Evolutionary conservation across 2,113 vertebrate genomes (phyloP).

Genomic region (Xiphorhynchus elegans): DNA sequence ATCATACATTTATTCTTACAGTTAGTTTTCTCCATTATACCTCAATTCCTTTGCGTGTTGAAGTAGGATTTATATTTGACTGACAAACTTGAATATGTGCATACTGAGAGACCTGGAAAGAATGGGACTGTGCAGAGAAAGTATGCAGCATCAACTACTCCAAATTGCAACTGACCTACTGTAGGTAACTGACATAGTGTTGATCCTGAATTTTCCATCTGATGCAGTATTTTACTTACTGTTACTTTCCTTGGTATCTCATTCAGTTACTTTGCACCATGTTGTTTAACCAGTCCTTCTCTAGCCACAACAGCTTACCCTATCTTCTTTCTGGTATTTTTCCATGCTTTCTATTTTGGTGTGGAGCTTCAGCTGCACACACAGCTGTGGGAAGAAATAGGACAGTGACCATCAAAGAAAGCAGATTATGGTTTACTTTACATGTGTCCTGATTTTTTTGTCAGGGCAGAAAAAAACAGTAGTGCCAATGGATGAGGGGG

Average conservation of each 20-base stretch:
- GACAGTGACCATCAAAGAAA: background rate
- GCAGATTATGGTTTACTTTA: background rate
- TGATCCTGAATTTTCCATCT: background rate
- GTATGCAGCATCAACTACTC: background rate
- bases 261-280: background rate
- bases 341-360: background rate
- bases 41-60: background rate
- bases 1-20: background rate
- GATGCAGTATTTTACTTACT: background rate
- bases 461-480: background rate
- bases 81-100: background rate
- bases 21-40: background rate
- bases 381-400: background rate
- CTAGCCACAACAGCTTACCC: background rate
- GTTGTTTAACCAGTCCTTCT: background rate
- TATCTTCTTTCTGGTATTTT: background rate
- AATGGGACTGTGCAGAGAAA: background rate
- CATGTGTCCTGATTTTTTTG: background rate
- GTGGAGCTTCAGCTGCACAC: background rate
- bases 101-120: background rate
- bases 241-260: background rate
- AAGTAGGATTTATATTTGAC: background rate
- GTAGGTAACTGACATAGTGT: background rate
- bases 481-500: fast-evolving
- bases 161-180: background rate